Percentiles rank a stretch among this genome's conserved stretches.
Conservation (phyloP, 2,797 vertebrate genomes). For the Agapornis canus region DNA sequence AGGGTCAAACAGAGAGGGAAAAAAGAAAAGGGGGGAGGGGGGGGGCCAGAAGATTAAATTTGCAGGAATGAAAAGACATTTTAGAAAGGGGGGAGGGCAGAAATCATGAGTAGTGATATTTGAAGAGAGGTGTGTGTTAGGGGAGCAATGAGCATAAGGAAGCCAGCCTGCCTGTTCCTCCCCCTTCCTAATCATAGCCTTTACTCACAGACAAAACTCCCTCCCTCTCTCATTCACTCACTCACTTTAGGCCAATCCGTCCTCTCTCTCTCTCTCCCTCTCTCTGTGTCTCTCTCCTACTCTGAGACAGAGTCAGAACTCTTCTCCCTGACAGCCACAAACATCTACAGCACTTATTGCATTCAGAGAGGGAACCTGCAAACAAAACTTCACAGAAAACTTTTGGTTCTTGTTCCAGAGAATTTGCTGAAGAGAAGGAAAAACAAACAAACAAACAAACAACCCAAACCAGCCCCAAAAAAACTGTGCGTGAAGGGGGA, state of each 20-base stretch:
- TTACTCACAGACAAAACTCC: conserved; percentile 83
- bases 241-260: conserved; percentile 80
- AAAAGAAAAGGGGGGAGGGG: not conserved
- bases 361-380: conserved; percentile 81
- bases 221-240: conserved; percentile 85
- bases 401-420: conserved; percentile 83
- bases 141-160: conserved; percentile 78
- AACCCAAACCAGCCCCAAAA: conserved; percentile 39
- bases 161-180: conserved; percentile 82
- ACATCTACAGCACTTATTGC: conserved; percentile 81
- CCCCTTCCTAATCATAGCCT: conserved; percentile 82
- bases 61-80: conserved; percentile 58
- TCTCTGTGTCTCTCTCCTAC: conserved; percentile 65
- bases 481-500: conserved; percentile 74
- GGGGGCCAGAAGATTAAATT: conserved; percentile 20
- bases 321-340: conserved; percentile 84
- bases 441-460: conserved; percentile 54
- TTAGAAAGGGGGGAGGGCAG: conserved; percentile 63
- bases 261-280: conserved; percentile 61
- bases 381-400: conserved; percentile 85
- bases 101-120: conserved; percentile 72
- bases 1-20: not conserved
- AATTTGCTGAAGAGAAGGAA: conserved; percentile 79
- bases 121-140: conserved; percentile 80
- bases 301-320: conserved; percentile 83